These are phyloP conservation scores for Dryobates pubescens DNA, from an alignment of 2,797 vertebrate species.

Conservation along the genomic window DNA sequence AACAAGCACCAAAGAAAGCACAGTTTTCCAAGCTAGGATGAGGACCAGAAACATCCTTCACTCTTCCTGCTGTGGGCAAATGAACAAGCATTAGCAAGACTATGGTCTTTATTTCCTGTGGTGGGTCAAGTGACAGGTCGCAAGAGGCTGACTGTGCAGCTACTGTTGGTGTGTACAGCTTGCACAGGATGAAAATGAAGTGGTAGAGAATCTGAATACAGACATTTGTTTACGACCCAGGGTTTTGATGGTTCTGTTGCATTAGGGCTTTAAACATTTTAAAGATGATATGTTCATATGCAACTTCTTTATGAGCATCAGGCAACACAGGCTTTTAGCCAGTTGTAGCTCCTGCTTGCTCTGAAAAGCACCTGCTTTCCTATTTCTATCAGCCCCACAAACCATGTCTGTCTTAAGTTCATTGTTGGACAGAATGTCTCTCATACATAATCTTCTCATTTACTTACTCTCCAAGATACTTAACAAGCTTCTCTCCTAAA, in stretches of 20 bases:
- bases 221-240: slow-evolving; percentile 14
- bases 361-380: neutral
- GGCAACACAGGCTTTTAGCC: neutral
- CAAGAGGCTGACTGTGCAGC: neutral
- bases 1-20: neutral
- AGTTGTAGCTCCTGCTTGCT: neutral
- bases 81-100: neutral
- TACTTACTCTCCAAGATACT: neutral
- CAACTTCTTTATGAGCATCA: neutral
- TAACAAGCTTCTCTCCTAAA: neutral
- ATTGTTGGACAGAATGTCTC: neutral
- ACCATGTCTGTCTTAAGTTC: neutral
- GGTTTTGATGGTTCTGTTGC: neutral
- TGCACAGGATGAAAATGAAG: slow-evolving; percentile 14
- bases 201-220: slow-evolving; percentile 20
- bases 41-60: neutral
- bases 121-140: neutral
- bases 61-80: neutral
- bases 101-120: neutral
- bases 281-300: neutral
- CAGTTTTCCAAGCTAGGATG: neutral
- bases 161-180: accelerated
- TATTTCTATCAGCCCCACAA: neutral
- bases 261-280: neutral
- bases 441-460: neutral